phyloP scores from a whole-genome alignment of 2,888 invertebrate species.

The Amorpha juglandis region DNA sequence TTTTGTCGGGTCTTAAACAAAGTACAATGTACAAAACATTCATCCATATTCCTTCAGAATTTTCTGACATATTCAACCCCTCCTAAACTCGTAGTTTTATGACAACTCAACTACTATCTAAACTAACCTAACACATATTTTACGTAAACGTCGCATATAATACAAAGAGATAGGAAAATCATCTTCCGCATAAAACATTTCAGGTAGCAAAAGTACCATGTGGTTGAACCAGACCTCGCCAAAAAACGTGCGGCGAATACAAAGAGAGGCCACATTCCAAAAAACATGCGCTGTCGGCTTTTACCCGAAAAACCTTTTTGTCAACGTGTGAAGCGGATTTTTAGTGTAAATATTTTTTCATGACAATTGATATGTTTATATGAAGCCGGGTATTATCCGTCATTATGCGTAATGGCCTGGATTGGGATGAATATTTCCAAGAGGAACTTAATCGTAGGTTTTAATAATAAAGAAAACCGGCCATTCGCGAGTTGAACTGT shows the following conservation, averaged over 20 bases:
- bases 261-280: constrained; percentile 50
- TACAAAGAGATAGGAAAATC: constrained; percentile 35
- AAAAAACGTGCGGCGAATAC: constrained; percentile 56
- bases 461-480: too few relatives aligned
- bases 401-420: too few relatives aligned
- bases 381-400: neutral
- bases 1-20: too few relatives aligned
- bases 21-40: too few relatives aligned
- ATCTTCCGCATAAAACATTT: constrained; percentile 44
- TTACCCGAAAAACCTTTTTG: constrained; percentile 56
- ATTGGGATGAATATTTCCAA: neutral
- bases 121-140: constrained; percentile 10
- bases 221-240: constrained; percentile 48
- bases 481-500: too few relatives aligned
- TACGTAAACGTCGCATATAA: constrained; percentile 27
- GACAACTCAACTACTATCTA: neutral
- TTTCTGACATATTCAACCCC: neutral
- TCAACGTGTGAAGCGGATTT: constrained; percentile 52
- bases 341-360: constrained; percentile 33
- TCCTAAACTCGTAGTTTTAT: neutral
- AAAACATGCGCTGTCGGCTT: constrained; percentile 48
- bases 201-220: constrained; percentile 48
- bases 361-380: constrained; percentile 5
- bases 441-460: too few relatives aligned
- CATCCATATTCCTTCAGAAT: too few relatives aligned